Evolutionary conservation across 2,888 invertebrate species (phyloP).

Genomic region (Caenorhabditis panamensis): DNA sequence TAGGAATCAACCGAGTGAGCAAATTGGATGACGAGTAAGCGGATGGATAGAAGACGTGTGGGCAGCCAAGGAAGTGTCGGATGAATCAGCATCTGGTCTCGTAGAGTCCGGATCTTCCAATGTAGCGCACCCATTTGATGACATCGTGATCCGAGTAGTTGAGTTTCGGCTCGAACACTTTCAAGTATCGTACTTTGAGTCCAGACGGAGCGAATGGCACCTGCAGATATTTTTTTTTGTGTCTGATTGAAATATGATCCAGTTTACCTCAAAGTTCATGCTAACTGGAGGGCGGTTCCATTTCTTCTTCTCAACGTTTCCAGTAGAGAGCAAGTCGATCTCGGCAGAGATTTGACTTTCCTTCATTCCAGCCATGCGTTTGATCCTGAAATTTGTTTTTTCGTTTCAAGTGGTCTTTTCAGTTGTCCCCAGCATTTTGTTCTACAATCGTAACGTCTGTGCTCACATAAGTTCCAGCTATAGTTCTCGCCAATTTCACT

Average conservation of each 20-base stretch:
- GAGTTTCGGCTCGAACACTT: constrained; percentile 98
- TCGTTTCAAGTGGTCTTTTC: neutral
- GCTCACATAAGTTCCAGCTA: neutral
- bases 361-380: constrained; percentile 90
- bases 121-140: constrained; percentile 99
- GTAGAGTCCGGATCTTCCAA: constrained; percentile 98
- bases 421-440: neutral
- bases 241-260: neutral
- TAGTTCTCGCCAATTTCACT: constrained; percentile 19
- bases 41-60: neutral
- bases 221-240: constrained; percentile 81
- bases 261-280: constrained; percentile 93
- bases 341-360: constrained; percentile 99
- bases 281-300: constrained; percentile 99
- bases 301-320: constrained; percentile 90
- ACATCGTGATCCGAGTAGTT: constrained; percentile 99
- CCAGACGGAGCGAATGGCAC: constrained; percentile 99
- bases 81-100: constrained; percentile 92
- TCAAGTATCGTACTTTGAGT: constrained; percentile 98
- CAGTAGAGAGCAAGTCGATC: constrained; percentile 97
- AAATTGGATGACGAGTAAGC: neutral
- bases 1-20: constrained; percentile 3
- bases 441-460: neutral
- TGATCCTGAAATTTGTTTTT: constrained; percentile 82
- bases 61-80: neutral